Conservation (phyloP, 2,888 invertebrate genomes). For the Branchellion lobata region DNA sequence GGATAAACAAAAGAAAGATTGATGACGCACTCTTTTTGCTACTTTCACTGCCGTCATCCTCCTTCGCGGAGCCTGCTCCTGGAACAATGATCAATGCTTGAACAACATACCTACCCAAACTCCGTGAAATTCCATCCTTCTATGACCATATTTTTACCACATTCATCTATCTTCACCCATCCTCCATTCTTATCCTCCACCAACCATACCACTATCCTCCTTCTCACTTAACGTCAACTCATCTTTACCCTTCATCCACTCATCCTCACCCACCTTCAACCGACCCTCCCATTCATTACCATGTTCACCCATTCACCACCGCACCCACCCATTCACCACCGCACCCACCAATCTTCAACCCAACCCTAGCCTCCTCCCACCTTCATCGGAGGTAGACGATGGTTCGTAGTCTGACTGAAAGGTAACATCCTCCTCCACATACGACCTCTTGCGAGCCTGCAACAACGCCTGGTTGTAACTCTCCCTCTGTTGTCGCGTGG, state of each 20-base stretch:
- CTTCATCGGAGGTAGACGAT: constrained; percentile 48
- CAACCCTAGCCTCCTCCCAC: neutral
- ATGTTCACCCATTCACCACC: neutral
- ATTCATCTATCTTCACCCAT: too few relatives aligned
- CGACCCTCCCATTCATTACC: neutral
- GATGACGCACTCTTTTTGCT: constrained; percentile 41
- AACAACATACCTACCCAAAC: too few relatives aligned
- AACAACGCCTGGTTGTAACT: constrained; percentile 13
- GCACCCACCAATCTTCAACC: neutral
- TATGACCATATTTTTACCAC: too few relatives aligned
- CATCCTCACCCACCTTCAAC: too few relatives aligned
- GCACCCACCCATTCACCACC: neutral
- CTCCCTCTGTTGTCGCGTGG: neutral
- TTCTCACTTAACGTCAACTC: too few relatives aligned
- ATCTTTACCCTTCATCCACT: too few relatives aligned
- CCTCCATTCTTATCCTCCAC: too few relatives aligned
- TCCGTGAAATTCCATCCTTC: too few relatives aligned
- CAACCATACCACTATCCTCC: too few relatives aligned
- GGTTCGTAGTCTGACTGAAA: constrained; percentile 50
- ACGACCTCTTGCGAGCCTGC: constrained; percentile 42
- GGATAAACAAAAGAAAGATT: too few relatives aligned
- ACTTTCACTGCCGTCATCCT: constrained; percentile 42
- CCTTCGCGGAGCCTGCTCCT: constrained; percentile 35
- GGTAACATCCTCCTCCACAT: constrained; percentile 44
- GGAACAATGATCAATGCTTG: neutral